Conservation (phyloP, 2,113 vertebrate species). For the Scortum barcoo region DNA sequence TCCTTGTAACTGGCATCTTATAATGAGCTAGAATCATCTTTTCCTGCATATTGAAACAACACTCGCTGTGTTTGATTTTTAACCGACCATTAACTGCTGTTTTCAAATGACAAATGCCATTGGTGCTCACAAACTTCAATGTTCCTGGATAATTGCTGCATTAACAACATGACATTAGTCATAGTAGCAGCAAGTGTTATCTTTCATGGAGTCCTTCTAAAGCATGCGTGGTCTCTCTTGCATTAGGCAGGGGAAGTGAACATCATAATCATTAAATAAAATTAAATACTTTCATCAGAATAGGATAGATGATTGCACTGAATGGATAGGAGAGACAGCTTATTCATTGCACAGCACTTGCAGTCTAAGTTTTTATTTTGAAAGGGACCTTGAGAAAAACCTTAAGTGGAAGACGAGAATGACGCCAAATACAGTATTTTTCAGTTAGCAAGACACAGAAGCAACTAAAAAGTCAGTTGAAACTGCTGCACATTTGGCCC, state of each 20-base stretch:
- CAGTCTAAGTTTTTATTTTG: no score
- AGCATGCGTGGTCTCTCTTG: background rate
- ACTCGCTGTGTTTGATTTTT: background rate
- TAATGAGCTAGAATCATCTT: background rate
- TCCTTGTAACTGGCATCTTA: slow-evolving; percentile 1
- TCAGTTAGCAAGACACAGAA: slow-evolving; percentile 33
- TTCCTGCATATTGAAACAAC: background rate
- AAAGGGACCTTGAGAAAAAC: slow-evolving; percentile 2
- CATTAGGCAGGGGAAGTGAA: background rate
- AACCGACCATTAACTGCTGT: background rate
- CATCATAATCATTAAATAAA: slow-evolving; percentile 21
- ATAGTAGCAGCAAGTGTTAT: background rate
- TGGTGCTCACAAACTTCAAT: background rate
- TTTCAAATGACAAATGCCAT: slow-evolving; percentile 3
- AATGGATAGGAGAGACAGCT: background rate
- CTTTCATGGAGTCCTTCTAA: background rate
- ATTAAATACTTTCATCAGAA: background rate
- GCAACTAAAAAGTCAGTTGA: slow-evolving; percentile 9
- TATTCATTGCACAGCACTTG: background rate
- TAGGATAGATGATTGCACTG: background rate
- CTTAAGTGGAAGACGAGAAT: slow-evolving; percentile 14
- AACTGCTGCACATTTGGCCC: slow-evolving; percentile 21
- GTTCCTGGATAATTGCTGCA: slow-evolving; percentile 4
- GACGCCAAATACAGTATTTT: background rate
- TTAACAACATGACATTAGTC: background rate